Evolutionary conservation across 1,140 invertebrate genomes (phyloP).

Genomic region (Drosophila baimaii): DNA sequence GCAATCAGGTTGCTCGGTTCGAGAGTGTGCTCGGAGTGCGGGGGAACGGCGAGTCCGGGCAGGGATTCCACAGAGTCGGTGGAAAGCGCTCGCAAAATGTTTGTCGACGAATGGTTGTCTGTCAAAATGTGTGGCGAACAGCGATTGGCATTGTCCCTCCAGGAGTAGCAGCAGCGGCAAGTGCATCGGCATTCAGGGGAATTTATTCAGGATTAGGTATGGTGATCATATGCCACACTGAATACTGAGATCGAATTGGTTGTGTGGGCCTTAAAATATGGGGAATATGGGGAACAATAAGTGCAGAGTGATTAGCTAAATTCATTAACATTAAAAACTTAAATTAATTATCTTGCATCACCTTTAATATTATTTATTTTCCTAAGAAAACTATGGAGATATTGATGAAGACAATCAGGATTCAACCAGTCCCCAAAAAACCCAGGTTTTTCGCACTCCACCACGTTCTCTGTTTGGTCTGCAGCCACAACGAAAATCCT

Average conservation of each 20-base stretch:
- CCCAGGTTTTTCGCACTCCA: not conserved
- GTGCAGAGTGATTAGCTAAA: not conserved
- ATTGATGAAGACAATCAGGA: no score
- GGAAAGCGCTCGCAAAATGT: constrained; percentile 31
- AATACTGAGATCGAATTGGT: constrained; percentile 18
- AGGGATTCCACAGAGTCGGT: not conserved
- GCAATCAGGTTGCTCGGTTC: constrained; percentile 31
- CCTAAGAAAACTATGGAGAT: no score
- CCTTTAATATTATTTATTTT: no score
- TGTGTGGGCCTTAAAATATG: not conserved
- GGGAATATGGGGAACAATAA: not conserved
- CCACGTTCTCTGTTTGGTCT: constrained; percentile 6
- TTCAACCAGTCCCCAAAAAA: not conserved
- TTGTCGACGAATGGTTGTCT: constrained; percentile 34
- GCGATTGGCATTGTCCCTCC: constrained; percentile 28
- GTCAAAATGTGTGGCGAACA: constrained; percentile 39
- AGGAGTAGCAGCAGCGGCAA: constrained; percentile 9
- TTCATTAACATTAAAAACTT: no score
- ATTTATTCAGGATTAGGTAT: constrained; percentile 26
- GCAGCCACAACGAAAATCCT: constrained; percentile 26
- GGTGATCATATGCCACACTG: constrained; percentile 19
- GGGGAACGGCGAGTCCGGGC: not conserved
- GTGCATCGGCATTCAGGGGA: constrained; percentile 12
- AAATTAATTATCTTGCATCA: no score
- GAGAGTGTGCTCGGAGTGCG: not conserved